A percentile compares a stretch with the other conserved stretches of the same genome.
Evolutionary conservation across 2,888 invertebrate genomes (phyloP).

Genomic region (Drosophila robusta): DNA sequence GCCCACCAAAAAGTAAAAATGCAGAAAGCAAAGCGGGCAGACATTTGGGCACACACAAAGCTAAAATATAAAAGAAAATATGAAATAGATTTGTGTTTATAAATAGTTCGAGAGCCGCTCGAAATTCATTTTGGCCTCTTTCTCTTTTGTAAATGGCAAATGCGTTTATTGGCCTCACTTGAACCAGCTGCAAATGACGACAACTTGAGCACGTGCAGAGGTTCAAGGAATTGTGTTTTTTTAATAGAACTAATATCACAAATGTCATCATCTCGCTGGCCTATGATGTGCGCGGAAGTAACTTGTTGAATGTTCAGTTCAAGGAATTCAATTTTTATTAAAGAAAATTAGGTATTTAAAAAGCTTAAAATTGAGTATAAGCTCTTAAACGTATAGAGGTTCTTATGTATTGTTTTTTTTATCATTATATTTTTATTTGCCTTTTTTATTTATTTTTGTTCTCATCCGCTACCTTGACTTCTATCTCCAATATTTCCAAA

Average conservation of each 20-base stretch:
- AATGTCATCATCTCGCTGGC: not conserved
- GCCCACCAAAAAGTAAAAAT: constrained; percentile 19
- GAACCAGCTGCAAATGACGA: constrained; percentile 12
- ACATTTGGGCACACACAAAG: constrained; percentile 53
- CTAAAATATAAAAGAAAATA: constrained; percentile 34
- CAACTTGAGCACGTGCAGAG: constrained; percentile 31
- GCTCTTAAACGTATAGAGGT: no score
- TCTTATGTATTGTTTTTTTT: no score
- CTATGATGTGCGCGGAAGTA: not conserved
- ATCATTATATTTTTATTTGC: no score
- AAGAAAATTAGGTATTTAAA: no score
- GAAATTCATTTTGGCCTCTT: constrained; percentile 28
- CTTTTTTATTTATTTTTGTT: no score
- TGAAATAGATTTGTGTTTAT: constrained; percentile 44
- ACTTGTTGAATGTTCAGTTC: constrained; percentile 40
- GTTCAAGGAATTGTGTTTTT: constrained; percentile 1
- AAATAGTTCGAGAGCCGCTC: constrained; percentile 50
- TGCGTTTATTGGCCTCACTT: constrained; percentile 64
- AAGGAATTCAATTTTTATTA: not conserved
- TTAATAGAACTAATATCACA: not conserved
- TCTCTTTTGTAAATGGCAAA: constrained; percentile 54
- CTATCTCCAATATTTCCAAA: no score
- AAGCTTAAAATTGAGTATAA: no score
- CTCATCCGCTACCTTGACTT: no score
- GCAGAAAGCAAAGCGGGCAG: constrained; percentile 38